A percentile compares a stretch with the other conserved stretches of the same genome.
phyloP scores from a whole-genome alignment of 2,888 invertebrate species.

The Tinea semifulvella region DNA sequence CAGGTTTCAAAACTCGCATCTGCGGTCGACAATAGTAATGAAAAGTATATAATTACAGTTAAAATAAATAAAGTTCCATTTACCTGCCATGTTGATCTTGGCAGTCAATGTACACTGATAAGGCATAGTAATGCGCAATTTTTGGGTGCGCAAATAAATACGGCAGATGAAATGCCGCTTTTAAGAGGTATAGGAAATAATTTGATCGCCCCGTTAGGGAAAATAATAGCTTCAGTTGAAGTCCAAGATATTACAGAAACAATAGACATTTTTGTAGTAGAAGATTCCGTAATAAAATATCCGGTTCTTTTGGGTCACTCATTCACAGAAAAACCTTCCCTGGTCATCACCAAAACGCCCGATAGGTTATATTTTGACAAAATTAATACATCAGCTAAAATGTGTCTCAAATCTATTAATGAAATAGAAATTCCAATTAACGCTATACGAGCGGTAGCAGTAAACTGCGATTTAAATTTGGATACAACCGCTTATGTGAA shows the following conservation, averaged over 20 bases:
- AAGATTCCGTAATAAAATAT: constrained; percentile 17
- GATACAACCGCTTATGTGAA: not conserved
- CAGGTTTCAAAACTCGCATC: not conserved
- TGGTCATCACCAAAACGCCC: constrained; percentile 9
- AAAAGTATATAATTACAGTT: not conserved
- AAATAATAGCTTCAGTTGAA: not conserved
- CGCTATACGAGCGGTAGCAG: not conserved
- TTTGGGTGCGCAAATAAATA: constrained; percentile 10
- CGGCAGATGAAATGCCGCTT: not conserved
- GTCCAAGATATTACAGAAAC: constrained; percentile 6
- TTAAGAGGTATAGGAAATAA: constrained; percentile 10
- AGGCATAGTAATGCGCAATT: constrained; percentile 15
- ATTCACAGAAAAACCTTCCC: constrained; percentile 6
- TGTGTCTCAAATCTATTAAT: constrained; percentile 21
- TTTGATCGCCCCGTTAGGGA: not conserved
- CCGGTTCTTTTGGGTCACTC: constrained; percentile 7
- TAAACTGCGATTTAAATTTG: not conserved
- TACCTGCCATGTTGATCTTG: constrained; percentile 23
- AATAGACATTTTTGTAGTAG: constrained; percentile 9
- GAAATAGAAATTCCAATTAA: too few species aligned
- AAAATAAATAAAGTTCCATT: not conserved
- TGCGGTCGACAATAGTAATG: not conserved
- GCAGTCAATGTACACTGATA: constrained; percentile 24
- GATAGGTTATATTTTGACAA: too few species aligned
- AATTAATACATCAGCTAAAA: constrained; percentile 22